Base-by-base conservation (phyloP, 2,797 vertebrate genomes). In the Buceros bicornis region DNA sequence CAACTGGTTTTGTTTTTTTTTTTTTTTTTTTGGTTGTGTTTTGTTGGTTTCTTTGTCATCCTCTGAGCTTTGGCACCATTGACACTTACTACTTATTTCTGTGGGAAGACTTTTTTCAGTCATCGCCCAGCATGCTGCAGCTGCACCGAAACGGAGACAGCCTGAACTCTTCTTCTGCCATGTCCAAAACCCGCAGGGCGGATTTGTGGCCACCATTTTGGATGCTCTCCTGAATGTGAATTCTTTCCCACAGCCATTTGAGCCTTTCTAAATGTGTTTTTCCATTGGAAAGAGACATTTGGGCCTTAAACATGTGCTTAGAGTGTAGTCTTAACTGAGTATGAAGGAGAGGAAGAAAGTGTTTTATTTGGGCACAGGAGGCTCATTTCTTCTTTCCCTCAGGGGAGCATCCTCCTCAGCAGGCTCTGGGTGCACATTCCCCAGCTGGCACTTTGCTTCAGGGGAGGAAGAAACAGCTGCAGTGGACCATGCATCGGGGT, bases 11-110 rank as follows among this genome's bases (percentile, higher is more conserved):
- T 48, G 66, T 19, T 48, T 33, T 29, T 11, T 58, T 60, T 26
- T 37, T 5, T 37, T 45, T 45, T 19, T 9, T 20, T 9, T 20
- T 90, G n/a, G 13, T 69, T 29, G 29, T 21, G 17, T 67, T 94
- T 79, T 70, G 18, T 62, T 93, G 47, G 42, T 90, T 95, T 90
- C 93, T 97, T 96, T 96, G 94, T 97, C 66, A 70, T 95, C 69
- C 66, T 93, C 80, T 64, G 93, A 95, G 91, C 80, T 90, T 86
- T 96, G 96, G 96, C 91, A 90, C 13, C 1, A 0, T 5, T 53
- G 58, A 72, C 11, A 7, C 85, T 95, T 17, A 48, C 87, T 72
- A 6, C 80, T 94, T 60, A 31, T 48, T 86, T 91, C 91, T 94
- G 96, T 35, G 86, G 74, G 70, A 82, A 89, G 93, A 82, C 13